A percentile compares a stretch with the other conserved stretches of the same genome.
Evolutionary conservation across 2,797 vertebrate species (phyloP).

Genomic region (Tadarida brasiliensis): DNA sequence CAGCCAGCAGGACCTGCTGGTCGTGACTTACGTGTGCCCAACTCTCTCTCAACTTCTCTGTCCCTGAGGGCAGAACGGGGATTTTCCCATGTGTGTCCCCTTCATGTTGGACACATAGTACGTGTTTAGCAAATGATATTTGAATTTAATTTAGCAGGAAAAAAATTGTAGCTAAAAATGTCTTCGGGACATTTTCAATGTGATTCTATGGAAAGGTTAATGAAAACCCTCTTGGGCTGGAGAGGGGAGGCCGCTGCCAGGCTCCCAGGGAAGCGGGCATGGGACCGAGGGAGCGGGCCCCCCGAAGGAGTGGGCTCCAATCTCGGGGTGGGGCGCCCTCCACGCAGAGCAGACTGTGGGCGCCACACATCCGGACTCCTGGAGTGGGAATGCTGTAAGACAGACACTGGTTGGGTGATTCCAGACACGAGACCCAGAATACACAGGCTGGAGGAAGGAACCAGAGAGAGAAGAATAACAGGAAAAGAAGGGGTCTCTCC

Average conservation of each 20-base stretch:
- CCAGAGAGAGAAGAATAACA: constrained; percentile 38
- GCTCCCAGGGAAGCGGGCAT: background rate
- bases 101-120: background rate
- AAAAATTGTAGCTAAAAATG: background rate
- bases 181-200: background rate
- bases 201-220: background rate
- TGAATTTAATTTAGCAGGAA: constrained; percentile 34
- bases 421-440: background rate
- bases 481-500: constrained; percentile 52
- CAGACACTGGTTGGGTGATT: background rate
- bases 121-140: background rate
- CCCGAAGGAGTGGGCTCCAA: background rate
- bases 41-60: background rate
- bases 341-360: background rate
- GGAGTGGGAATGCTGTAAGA: background rate
- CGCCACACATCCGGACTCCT: background rate
- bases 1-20: background rate
- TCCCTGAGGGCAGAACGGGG: background rate
- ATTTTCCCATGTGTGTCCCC: background rate
- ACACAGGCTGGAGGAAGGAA: background rate
- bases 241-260: background rate
- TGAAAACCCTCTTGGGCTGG: background rate
- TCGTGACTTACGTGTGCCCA: background rate
- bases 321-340: background rate
- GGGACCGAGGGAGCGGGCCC: background rate